phyloP scores from a whole-genome alignment of 2,888 invertebrate species.

The Stegophylla sp. region DNA sequence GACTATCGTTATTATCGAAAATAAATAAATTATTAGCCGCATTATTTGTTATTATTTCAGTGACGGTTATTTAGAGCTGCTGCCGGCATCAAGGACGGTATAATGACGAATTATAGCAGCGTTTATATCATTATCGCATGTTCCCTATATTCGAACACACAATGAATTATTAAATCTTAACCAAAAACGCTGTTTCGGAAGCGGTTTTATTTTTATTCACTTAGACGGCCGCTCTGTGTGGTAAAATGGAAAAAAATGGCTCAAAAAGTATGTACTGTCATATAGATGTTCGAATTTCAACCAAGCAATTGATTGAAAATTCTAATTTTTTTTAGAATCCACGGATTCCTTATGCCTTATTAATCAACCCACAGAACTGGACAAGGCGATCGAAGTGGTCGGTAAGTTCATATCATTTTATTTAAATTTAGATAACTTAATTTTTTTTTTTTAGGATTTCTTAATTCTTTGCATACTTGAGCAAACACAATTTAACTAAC shows the following conservation, averaged over 20 bases:
- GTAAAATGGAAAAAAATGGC: not conserved
- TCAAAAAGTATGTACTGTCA: not conserved
- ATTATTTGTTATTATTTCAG: not conserved
- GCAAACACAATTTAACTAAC: no score
- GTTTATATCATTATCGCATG: not conserved
- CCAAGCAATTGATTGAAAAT: not conserved
- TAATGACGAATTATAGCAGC: not conserved
- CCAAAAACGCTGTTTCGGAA: not conserved
- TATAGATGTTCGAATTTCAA: not conserved
- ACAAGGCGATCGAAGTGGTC: constrained; percentile 11
- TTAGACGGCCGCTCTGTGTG: no score
- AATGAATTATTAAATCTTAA: not conserved
- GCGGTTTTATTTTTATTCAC: not conserved
- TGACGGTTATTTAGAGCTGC: not conserved
- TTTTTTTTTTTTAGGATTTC: no score
- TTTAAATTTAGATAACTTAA: no score
- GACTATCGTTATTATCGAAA: not conserved
- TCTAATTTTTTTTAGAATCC: not conserved
- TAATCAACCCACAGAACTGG: not conserved
- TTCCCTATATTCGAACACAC: not conserved
- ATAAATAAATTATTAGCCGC: not conserved
- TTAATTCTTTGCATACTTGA: no score
- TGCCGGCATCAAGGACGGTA: not conserved
- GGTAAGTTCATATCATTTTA: not conserved
- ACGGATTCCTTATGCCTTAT: not conserved